Conservation (phyloP, 2,888 invertebrate species). For the Epinotia ramella region DNA sequence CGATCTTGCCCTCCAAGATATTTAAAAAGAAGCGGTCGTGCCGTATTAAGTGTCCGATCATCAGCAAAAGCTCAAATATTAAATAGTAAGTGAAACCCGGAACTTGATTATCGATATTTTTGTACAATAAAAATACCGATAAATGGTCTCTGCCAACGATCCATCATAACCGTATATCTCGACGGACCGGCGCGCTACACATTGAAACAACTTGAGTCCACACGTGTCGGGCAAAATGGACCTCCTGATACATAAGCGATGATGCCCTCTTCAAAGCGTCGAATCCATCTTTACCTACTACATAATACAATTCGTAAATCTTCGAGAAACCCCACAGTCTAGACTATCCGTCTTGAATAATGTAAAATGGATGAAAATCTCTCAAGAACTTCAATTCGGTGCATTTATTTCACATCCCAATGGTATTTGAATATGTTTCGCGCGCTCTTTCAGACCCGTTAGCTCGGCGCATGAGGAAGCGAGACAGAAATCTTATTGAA, state of each 20-base stretch:
- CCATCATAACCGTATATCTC: no score
- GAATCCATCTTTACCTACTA: constrained; percentile 38
- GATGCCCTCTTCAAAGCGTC: background rate
- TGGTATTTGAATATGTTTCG: background rate
- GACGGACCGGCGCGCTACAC: no score
- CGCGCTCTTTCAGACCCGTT: background rate
- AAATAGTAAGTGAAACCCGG: no score
- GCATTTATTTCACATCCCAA: background rate
- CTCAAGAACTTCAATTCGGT: constrained; percentile 6
- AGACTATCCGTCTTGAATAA: constrained; percentile 56
- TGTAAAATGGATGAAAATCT: constrained; percentile 49
- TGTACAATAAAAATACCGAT: no score
- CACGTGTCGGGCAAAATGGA: background rate
- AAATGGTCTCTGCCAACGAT: no score
- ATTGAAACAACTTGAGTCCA: no score
- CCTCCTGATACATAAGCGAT: constrained; percentile 25
- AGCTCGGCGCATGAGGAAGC: background rate
- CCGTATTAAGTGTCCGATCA: no score
- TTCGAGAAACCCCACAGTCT: constrained; percentile 43
- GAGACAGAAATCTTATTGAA: background rate
- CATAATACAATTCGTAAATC: constrained; percentile 39
- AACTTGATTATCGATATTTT: no score
- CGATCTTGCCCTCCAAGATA: no score
- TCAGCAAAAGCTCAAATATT: no score
- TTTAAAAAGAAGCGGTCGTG: no score